Evolutionary conservation across 2,797 vertebrate genomes (phyloP), one percentile per base, ranked within the genome.

Genomic region (Sylvia borin): DNA sequence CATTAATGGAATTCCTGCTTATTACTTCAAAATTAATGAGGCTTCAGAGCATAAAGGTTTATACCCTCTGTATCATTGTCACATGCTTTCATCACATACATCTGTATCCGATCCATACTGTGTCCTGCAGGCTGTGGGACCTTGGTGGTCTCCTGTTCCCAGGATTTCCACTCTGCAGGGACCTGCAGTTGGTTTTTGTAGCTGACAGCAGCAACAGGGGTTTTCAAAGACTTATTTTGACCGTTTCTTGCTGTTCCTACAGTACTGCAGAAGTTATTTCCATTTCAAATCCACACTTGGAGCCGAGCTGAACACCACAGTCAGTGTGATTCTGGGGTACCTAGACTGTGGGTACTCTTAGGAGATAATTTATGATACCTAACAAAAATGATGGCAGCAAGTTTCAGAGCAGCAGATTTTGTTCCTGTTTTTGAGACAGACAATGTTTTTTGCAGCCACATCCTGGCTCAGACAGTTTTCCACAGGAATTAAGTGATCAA

Each of bases 71-170:
- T 15, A 22, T 43, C 16, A 7, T 8, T 57, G 7, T 29, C 24
- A 1, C 17, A 11, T 20, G 40, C 42, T 74, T 38, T 29, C 31
- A 11, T 9, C 21, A 29, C 11, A 18, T 8, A 7, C 8, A 0
- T 45, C 13, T 21, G 11, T 8, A 25, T 17, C 51, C 1, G 0
- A 20, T 4, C 29, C 67, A 6, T 9, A 5, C 16, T 2, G 13
- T 50, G 48, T 40, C 73, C 55, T 77, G 64, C 70, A 83, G 48
- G 48, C 8, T 77, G 34, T 13, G 9, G 16, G 38, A 40, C 50
- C 21, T 68, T 4, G 0, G 32, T 43, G 47, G 18, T 27, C 55
- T 68, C 67, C 51, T 67, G 71, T 31, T 47, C 24, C 31, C 13
- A 38, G 26, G 20, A 62, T 74, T 58, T 71, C 38, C 31, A 22